phyloP scores from a whole-genome alignment of 2,113 vertebrate genomes.

The Ictalurus furcatus region DNA sequence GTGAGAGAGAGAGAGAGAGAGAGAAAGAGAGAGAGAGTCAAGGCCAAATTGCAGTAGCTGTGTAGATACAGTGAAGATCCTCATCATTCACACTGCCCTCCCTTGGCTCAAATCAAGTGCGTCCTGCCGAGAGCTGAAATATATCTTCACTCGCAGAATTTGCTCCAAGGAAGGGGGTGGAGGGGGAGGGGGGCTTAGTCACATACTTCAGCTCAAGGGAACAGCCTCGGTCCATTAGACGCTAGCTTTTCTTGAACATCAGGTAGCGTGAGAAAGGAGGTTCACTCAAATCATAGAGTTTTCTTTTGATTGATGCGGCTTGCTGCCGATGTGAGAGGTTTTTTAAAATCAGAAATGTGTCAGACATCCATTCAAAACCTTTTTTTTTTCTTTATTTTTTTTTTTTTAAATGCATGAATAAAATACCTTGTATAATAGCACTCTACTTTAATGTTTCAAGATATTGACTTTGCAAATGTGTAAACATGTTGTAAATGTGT shows the following conservation, averaged over 20 bases:
- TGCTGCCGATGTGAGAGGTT: neutral
- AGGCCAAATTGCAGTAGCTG: constrained; percentile 64
- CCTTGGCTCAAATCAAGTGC: constrained; percentile 72
- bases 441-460: neutral
- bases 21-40: constrained; percentile 21
- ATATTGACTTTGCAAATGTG: neutral
- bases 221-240: constrained; percentile 15
- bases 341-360: constrained; percentile 25
- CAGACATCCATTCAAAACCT: neutral
- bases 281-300: constrained; percentile 1
- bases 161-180: constrained; percentile 31
- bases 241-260: constrained; percentile 8
- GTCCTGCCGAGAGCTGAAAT: constrained; percentile 61
- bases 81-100: constrained; percentile 71
- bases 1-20: constrained; percentile 15
- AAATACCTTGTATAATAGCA: constrained; percentile 17
- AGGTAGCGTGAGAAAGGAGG: neutral
- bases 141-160: constrained; percentile 53
- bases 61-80: constrained; percentile 58
- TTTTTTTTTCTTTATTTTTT: neutral
- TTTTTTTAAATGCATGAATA: neutral
- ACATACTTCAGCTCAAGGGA: constrained; percentile 30
- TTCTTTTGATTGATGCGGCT: constrained; percentile 24
- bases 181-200: neutral
- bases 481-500: neutral